Evolutionary conservation across 2,888 invertebrate species (phyloP).

Genomic region (Dorcus parallelipipedus): DNA sequence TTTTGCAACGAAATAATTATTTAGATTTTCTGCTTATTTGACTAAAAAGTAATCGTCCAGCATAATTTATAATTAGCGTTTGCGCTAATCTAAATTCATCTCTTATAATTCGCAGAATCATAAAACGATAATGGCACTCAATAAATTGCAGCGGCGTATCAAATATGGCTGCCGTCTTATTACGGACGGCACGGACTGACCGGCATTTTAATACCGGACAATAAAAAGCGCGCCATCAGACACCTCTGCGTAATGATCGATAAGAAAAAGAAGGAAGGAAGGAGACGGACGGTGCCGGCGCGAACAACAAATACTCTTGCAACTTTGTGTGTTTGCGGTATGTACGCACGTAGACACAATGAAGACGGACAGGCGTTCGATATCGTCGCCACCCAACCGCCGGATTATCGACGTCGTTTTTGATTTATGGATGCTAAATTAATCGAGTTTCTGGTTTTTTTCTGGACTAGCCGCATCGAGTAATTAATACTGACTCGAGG

Average conservation of each 20-base stretch:
- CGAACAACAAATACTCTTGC: not conserved
- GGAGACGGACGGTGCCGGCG: not conserved
- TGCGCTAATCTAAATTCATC: constrained; percentile 18
- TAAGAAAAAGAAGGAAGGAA: not conserved
- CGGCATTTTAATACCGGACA: constrained; percentile 10
- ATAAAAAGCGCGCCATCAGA: constrained; percentile 2
- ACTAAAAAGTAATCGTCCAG: constrained; percentile 4
- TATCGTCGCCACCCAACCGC: not conserved
- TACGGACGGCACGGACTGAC: constrained; percentile 9
- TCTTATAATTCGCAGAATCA: constrained; percentile 15
- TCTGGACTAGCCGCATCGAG: not conserved
- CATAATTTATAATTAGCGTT: constrained; percentile 18
- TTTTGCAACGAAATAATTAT: too few species aligned
- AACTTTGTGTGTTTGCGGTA: too few species aligned
- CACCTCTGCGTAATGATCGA: not conserved
- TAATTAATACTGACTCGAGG: too few species aligned
- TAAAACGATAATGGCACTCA: constrained; percentile 23
- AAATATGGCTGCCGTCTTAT: constrained; percentile 20
- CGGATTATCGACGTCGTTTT: not conserved
- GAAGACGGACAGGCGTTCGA: not conserved
- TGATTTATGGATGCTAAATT: not conserved
- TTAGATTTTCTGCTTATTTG: not conserved
- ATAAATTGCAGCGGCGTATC: constrained; percentile 22
- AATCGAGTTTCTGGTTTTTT: not conserved
- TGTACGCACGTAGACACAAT: not conserved